Base-by-base conservation (phyloP, 2,113 vertebrate genomes). In the Heterochromis multidens region DNA sequence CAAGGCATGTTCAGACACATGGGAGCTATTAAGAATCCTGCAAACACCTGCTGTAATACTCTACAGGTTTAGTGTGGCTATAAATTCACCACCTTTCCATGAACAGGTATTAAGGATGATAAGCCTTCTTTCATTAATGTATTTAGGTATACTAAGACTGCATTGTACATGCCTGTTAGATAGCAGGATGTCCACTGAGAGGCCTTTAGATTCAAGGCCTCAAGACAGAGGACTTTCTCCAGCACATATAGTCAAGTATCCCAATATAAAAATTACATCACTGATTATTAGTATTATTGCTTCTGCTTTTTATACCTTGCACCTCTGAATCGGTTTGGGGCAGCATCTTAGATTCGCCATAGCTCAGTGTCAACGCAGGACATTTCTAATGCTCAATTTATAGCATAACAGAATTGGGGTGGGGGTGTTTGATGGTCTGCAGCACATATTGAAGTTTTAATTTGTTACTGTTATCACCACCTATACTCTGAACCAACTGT, bases 1-100 rank as follows among this genome's bases (percentile, higher is more conserved):
- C 43, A 76, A 89, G 92, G 80, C 94, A 83, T 91, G 93, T 93
- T 88, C 87, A 90, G 94, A 81, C 93, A 93, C 56, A 93, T 85
- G 59, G 52, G 67, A 70, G 85, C 82, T 79, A 91, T 84, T 91
- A 87, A 81, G 60, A 83, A 78, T 84, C 88, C 87, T 84, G 57
- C 77, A 93, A 92, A 91, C 90, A 93, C 91, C 93, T 93, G 92
- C 91, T 92, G 46, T 83, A 80, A 88, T 86, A 58, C 87, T 85
- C 27, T 57, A 35, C 61, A 88, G 80, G 67, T 92, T 74, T 83
- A 88, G 77, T 52, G 37, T 4, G 40, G 33, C 61, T 78, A 93
- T 89, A 80, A 93, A 89, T 94, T 89, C 88, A 85, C 85, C 80
- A 90, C 86, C 85, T 93, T 88, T 86, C 72, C 65, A 80, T 43